Evolutionary conservation across 2,113 vertebrate species (phyloP).

Genomic region (Romanogobio albipinnatus): DNA sequence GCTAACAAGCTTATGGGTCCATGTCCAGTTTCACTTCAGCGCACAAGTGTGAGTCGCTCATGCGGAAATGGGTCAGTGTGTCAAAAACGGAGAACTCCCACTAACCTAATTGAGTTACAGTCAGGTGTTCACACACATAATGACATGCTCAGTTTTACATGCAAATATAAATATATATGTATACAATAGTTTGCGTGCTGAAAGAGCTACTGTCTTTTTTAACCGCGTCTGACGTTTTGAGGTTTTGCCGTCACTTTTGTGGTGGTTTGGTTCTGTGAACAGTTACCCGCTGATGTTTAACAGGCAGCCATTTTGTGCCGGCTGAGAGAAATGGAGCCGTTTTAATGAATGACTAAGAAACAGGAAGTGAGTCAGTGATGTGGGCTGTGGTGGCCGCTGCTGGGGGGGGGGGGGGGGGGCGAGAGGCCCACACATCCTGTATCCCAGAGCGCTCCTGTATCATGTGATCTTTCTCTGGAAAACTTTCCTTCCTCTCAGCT

Average conservation of each 20-base stretch:
- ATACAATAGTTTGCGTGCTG: not conserved
- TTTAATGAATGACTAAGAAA: constrained; percentile 77
- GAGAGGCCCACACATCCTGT: constrained; percentile 55
- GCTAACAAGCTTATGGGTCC: constrained; percentile 30
- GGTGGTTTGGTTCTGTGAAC: constrained; percentile 29
- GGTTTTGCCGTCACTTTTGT: constrained; percentile 22
- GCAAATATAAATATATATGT: not conserved
- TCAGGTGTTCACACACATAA: constrained; percentile 9
- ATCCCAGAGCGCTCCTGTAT: constrained; percentile 31
- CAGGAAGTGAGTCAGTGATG: constrained; percentile 79
- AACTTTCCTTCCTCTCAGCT: constrained; percentile 30
- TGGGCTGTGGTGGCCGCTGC: constrained; percentile 57
- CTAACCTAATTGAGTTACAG: constrained; percentile 17
- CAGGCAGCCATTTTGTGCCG: constrained; percentile 68
- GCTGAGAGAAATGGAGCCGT: constrained; percentile 69
- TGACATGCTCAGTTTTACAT: not conserved
- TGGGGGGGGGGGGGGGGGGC: constrained; percentile 46
- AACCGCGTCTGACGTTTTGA: not conserved
- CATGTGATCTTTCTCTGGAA: constrained; percentile 45
- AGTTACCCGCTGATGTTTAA: constrained; percentile 56
- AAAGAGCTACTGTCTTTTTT: not conserved
- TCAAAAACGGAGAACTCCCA: constrained; percentile 46
- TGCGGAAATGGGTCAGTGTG: constrained; percentile 60
- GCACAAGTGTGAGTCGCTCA: constrained; percentile 39
- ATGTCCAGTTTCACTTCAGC: constrained; percentile 46